Evolutionary conservation across 2,797 vertebrate species (phyloP).

Genomic region (Enteromius afrohamiltoni): DNA sequence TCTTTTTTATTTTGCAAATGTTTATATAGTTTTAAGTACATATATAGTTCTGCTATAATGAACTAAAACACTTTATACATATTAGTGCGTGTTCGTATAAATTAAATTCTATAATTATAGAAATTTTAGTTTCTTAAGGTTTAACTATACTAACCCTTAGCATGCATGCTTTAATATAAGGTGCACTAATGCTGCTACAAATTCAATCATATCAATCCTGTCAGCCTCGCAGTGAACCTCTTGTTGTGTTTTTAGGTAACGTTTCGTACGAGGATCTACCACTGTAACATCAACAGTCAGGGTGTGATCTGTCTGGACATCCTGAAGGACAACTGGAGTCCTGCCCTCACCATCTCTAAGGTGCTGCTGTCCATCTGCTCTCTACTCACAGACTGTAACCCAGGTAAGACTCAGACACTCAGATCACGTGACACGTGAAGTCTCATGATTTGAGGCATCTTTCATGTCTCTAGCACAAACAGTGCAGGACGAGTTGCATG

Average conservation of each 20-base stretch:
- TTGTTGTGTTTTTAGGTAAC: conserved; percentile 81
- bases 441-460: background rate
- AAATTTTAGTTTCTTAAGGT: too few relatives aligned
- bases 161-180: background rate
- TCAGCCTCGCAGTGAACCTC: background rate
- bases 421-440: background rate
- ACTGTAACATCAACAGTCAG: conserved; percentile 99
- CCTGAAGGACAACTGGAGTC: conserved; percentile 99
- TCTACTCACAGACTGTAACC: conserved; percentile 97
- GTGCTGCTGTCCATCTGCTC: conserved; percentile 98
- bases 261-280: conserved; percentile 96
- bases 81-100: too few relatives aligned
- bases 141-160: background rate
- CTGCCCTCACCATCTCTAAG: conserved; percentile 96
- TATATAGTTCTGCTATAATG: too few relatives aligned
- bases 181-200: background rate
- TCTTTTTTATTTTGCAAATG: too few relatives aligned
- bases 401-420: conserved; percentile 75
- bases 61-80: too few relatives aligned
- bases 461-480: background rate
- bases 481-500: background rate
- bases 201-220: background rate
- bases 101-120: too few relatives aligned
- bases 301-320: conserved; percentile 98
- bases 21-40: too few relatives aligned